Percentiles rank a stretch among this genome's conserved stretches.
Evolutionary conservation across 2,797 vertebrate genomes (phyloP).

Genomic region (Aselliscus stoliczkanus): DNA sequence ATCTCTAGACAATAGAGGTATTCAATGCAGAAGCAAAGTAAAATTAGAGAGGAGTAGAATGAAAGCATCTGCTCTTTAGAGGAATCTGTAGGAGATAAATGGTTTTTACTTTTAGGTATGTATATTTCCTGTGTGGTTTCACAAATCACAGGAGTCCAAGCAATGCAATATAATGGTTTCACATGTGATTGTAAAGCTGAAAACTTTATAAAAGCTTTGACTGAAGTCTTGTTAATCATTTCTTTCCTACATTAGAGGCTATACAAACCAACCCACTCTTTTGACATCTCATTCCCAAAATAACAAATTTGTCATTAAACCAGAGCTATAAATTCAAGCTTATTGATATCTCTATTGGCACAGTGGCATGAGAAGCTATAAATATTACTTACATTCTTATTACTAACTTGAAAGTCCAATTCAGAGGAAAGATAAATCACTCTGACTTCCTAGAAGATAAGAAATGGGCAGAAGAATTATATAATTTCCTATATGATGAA

Average conservation of each 20-base stretch:
- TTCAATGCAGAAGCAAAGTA: not conserved
- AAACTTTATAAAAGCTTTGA: not conserved
- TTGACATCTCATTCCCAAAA: conserved; percentile 56
- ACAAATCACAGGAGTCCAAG: not conserved
- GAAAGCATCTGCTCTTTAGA: not conserved
- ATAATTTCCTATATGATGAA: not conserved
- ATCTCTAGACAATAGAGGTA: not conserved
- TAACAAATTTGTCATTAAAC: conserved; percentile 54
- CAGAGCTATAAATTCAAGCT: conserved; percentile 50
- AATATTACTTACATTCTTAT: conserved; percentile 62
- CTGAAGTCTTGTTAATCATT: not conserved
- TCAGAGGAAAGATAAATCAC: conserved; percentile 53
- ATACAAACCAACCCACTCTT: conserved; percentile 30
- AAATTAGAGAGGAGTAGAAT: not conserved
- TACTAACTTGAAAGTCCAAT: conserved; percentile 54
- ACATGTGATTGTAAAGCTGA: not conserved
- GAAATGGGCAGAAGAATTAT: conserved; percentile 4
- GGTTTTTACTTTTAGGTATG: not conserved
- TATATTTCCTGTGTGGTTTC: not conserved
- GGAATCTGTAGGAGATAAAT: not conserved
- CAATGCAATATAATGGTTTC: not conserved
- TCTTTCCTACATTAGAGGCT: not conserved
- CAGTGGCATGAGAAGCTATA: conserved; percentile 37
- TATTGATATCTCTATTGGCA: conserved; percentile 55
- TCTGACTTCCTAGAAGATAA: conserved; percentile 20